phyloP scores from a whole-genome alignment of 2,113 vertebrate genomes.

The human (Homo sapiens) region GRCh38 chr1:61038001-61038500 shows the following conservation, averaged over 20 bases:
- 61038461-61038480: not conserved
- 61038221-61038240: not conserved
- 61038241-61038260: not conserved
- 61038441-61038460: constrained; percentile 23
- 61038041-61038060: not conserved
- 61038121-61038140: not conserved
- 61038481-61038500: constrained; percentile 5
- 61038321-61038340: not conserved
- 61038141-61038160: not conserved
- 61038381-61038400: not conserved
- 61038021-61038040: not conserved
- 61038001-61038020: constrained; percentile 7
- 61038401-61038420: not conserved
- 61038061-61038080: not conserved
- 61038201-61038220: not conserved
- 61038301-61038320: not conserved
- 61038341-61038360: not conserved
- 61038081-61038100: not conserved
- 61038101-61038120: not conserved
- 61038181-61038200: not conserved
- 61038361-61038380: not conserved
- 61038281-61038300: not conserved
- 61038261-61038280: not conserved
- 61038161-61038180: not conserved
- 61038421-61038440: not conserved